Evolutionary conservation across 2,888 invertebrate genomes (phyloP).

Genomic region (Hybos culiciformis): DNA sequence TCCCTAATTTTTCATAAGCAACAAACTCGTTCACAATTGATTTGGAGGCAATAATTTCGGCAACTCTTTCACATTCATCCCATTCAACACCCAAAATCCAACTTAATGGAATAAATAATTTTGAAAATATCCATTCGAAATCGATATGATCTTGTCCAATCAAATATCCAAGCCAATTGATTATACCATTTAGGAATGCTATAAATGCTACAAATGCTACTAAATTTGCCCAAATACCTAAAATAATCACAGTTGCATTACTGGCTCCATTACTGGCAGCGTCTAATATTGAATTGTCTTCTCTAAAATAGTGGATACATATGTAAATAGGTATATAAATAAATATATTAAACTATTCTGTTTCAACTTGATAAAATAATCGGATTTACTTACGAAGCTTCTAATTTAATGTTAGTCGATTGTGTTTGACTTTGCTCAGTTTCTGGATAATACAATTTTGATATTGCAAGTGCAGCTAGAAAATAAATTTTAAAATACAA

Average conservation of each 20-base stretch:
- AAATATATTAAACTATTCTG: background rate
- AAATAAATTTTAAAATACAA: too few species aligned
- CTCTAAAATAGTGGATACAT: conserved; percentile 38
- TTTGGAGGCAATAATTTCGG: conserved; percentile 74
- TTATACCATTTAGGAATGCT: conserved; percentile 65
- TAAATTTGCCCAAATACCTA: conserved; percentile 81
- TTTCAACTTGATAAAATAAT: conserved; percentile 2
- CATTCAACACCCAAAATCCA: conserved; percentile 69
- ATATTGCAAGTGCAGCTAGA: conserved; percentile 77
- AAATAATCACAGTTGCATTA: conserved; percentile 63
- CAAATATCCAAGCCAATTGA: conserved; percentile 67
- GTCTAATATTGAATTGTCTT: conserved; percentile 73
- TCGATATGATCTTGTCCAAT: conserved; percentile 51
- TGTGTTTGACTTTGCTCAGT: conserved; percentile 65
- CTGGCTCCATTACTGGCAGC: conserved; percentile 84
- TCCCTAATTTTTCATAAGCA: conserved; percentile 65
- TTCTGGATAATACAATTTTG: conserved; percentile 88
- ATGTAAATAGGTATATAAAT: conserved; percentile 8
- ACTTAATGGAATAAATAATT: conserved; percentile 80
- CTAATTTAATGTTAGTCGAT: conserved; percentile 58
- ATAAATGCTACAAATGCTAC: conserved; percentile 84
- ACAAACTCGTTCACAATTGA: conserved; percentile 87
- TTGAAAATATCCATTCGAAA: conserved; percentile 67
- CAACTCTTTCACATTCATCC: conserved; percentile 57
- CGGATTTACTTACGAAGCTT: conserved; percentile 46